phyloP scores from a whole-genome alignment of 1,140 invertebrate species.

The Drosophila bifasciata region DNA sequence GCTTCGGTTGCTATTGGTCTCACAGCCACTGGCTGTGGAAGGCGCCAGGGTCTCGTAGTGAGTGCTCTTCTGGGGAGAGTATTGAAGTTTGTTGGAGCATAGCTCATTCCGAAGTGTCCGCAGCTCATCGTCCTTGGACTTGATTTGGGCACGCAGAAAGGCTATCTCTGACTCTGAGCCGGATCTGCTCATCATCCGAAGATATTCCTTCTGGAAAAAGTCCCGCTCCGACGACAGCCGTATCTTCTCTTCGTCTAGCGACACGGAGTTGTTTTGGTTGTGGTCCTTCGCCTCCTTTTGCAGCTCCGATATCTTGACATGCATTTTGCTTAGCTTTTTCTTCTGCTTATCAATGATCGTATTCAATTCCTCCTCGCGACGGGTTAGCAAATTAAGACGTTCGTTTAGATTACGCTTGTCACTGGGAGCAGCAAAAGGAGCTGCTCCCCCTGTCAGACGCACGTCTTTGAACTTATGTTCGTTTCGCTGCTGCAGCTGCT shows the following conservation, averaged over 20 bases:
- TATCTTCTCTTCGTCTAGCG: slow-evolving; percentile 74
- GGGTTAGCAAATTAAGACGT: slow-evolving; percentile 60
- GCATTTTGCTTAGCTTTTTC: slow-evolving; percentile 62
- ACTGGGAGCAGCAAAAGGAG: neutral
- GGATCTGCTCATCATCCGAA: slow-evolving; percentile 63
- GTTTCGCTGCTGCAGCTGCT: slow-evolving; percentile 14
- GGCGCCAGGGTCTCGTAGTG: slow-evolving; percentile 43
- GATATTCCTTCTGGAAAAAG: slow-evolving; percentile 82
- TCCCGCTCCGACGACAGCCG: slow-evolving; percentile 71
- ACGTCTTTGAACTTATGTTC: slow-evolving; percentile 15
- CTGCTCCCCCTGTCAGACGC: slow-evolving; percentile 20
- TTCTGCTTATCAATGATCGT: slow-evolving; percentile 69
- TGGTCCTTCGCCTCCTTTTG: slow-evolving; percentile 60
- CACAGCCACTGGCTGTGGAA: slow-evolving; percentile 12
- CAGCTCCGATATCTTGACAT: slow-evolving; percentile 45
- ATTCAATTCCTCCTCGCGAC: slow-evolving; percentile 62
- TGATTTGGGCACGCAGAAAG: slow-evolving; percentile 74
- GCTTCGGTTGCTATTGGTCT: slow-evolving; percentile 38
- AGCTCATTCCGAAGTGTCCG: slow-evolving; percentile 57
- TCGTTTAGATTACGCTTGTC: slow-evolving; percentile 70
- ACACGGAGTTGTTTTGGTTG: slow-evolving; percentile 13
- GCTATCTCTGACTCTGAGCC: slow-evolving; percentile 71
- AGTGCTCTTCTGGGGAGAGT: slow-evolving; percentile 43
- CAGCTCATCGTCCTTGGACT: slow-evolving; percentile 79
- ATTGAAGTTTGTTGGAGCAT: slow-evolving; percentile 31